Evolutionary conservation across 2,113 vertebrate genomes (phyloP).

Genomic region (Hippoglossus stenolepis): DNA sequence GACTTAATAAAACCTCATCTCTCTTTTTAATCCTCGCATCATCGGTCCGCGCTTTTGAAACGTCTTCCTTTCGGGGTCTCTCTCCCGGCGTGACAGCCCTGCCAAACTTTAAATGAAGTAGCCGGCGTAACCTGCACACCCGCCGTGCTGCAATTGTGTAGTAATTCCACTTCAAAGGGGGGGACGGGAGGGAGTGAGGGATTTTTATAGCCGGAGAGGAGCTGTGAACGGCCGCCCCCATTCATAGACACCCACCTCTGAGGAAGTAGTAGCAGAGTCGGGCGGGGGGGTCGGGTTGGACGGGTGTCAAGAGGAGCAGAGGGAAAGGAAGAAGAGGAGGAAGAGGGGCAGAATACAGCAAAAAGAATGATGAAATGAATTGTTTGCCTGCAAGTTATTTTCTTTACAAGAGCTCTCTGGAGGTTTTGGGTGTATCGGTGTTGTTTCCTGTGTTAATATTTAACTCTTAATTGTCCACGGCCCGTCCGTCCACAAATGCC

Average conservation of each 20-base stretch:
- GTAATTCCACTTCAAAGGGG: constrained; percentile 84
- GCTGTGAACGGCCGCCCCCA: constrained; percentile 67
- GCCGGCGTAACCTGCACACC: constrained; percentile 80
- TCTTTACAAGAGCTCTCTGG: neutral
- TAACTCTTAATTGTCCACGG: constrained; percentile 27
- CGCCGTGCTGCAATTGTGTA: constrained; percentile 76
- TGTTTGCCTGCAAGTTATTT: constrained; percentile 12
- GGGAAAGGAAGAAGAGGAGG: neutral
- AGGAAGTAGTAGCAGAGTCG: constrained; percentile 40
- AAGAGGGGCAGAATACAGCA: neutral
- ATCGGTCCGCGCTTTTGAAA: constrained; percentile 55
- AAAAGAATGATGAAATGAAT: constrained; percentile 25
- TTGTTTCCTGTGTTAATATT: constrained; percentile 51
- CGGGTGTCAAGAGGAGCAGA: neutral
- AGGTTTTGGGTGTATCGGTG: constrained; percentile 12
- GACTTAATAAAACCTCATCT: constrained; percentile 69
- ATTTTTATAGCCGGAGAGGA: constrained; percentile 80
- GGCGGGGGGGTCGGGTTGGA: neutral
- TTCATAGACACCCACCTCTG: constrained; percentile 55
- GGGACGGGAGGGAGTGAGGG: constrained; percentile 44
- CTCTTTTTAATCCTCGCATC: constrained; percentile 73
- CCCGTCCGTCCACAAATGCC: neutral
- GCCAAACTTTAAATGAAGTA: constrained; percentile 83
- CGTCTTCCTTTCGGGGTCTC: constrained; percentile 53
- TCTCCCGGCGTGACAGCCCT: constrained; percentile 58